Evolutionary conservation across 2,888 invertebrate genomes (phyloP).

Genomic region (Argyresthia goedartella): DNA sequence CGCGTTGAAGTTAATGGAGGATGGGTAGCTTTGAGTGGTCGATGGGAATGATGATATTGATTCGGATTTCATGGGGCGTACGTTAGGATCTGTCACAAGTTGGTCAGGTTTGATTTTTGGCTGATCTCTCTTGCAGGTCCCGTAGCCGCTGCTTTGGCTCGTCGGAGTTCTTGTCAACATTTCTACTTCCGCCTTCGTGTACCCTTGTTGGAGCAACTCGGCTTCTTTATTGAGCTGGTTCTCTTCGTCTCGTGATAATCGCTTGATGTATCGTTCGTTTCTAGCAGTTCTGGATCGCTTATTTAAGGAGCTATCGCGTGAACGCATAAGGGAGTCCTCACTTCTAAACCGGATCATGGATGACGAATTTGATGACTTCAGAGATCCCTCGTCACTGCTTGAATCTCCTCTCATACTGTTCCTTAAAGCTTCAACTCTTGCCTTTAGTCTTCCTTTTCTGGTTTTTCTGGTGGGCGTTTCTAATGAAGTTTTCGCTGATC

Average conservation of each 20-base stretch:
- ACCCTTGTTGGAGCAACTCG: conserved; percentile 59
- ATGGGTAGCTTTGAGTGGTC: conserved; percentile 57
- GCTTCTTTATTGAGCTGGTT: conserved; percentile 67
- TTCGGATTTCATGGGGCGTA: conserved; percentile 54
- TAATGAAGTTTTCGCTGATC: conserved; percentile 51
- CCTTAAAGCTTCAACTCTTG: conserved; percentile 76
- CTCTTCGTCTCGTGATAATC: conserved; percentile 80
- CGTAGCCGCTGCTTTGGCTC: conserved; percentile 62
- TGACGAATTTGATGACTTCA: conserved; percentile 74
- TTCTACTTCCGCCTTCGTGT: conserved; percentile 66
- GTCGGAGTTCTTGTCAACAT: conserved; percentile 65
- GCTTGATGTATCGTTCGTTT: conserved; percentile 84
- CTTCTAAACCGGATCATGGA: conserved; percentile 77
- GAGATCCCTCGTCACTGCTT: conserved; percentile 81
- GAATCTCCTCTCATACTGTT: conserved; percentile 73
- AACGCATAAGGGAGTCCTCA: conserved; percentile 76
- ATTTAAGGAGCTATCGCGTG: conserved; percentile 70
- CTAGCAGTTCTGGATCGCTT: conserved; percentile 79
- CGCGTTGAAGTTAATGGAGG: conserved; percentile 66
- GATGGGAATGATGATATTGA: conserved; percentile 67
- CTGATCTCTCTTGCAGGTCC: conserved; percentile 58
- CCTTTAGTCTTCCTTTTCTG: conserved; percentile 73
- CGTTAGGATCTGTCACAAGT: conserved; percentile 36
- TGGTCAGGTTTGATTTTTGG: conserved; percentile 53
- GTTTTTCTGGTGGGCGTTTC: conserved; percentile 67